Conservation (phyloP, 2,113 vertebrate genomes). For the Astur gentilis region DNA sequence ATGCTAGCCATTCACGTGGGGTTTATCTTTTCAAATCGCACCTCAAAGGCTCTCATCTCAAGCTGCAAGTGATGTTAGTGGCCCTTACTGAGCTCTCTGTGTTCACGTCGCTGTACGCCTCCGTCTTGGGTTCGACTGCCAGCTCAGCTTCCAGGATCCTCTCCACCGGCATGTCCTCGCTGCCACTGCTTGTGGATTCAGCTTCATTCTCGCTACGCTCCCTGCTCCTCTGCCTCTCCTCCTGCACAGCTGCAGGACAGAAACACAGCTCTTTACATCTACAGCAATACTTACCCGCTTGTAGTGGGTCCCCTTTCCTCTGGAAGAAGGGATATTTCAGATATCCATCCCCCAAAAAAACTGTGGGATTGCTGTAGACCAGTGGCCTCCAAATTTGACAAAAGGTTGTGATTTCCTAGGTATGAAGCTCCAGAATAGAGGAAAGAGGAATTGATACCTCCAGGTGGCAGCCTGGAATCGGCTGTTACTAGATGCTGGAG, state of each 20-base stretch:
- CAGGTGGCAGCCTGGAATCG: not conserved
- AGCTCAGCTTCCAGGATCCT: slow-evolving; percentile 94
- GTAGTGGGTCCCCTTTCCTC: not conserved
- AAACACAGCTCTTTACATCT: not conserved
- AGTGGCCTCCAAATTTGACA: not conserved
- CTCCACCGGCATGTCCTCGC: slow-evolving; percentile 94
- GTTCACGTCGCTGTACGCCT: slow-evolving; percentile 79
- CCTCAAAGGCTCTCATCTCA: not conserved
- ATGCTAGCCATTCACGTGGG: not conserved
- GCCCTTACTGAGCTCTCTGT: slow-evolving; percentile 84
- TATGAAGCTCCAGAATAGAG: not conserved
- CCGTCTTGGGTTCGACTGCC: slow-evolving; percentile 91
- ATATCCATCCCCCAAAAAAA: not conserved
- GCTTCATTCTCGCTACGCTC: slow-evolving; percentile 87
- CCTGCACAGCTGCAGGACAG: slow-evolving; percentile 84
- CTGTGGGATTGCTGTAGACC: not conserved
- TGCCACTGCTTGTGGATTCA: slow-evolving; percentile 78
- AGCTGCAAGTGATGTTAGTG: not conserved
- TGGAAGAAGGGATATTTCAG: not conserved
- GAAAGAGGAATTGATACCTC: not conserved
- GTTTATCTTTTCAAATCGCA: not conserved
- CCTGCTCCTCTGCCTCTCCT: slow-evolving; percentile 91
- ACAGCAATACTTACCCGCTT: not conserved
- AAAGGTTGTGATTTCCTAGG: not conserved
- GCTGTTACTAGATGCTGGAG: not conserved